phyloP scores from a whole-genome alignment of 2,797 vertebrate species.

The Peromyscus nudipes region DNA sequence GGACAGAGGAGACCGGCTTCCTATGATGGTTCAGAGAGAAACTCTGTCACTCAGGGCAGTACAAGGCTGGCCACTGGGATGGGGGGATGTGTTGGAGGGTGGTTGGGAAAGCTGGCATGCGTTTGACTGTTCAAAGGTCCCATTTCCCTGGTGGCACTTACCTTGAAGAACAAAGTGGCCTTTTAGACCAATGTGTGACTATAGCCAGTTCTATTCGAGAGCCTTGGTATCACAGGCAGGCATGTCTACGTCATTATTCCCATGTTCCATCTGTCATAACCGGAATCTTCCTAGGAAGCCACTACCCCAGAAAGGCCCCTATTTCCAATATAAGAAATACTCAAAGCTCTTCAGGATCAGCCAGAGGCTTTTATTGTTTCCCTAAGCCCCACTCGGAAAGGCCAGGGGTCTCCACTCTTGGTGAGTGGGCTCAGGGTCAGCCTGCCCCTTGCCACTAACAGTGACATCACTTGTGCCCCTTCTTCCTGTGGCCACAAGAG shows the following conservation, averaged over 20 bases:
- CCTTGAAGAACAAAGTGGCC: not conserved
- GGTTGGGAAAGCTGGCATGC: too few relatives aligned
- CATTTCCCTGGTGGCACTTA: not conserved
- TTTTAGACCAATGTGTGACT: not conserved
- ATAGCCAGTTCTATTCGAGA: not conserved
- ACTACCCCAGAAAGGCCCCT: not conserved
- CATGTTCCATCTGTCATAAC: not conserved
- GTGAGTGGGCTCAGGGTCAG: not conserved
- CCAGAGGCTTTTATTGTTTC: not conserved
- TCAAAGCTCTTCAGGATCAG: not conserved
- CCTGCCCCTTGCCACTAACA: not conserved
- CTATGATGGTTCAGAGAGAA: not conserved
- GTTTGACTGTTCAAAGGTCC: not conserved
- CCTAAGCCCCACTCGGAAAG: not conserved
- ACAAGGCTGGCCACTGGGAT: not conserved
- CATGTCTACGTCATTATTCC: not conserved
- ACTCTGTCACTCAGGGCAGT: fast-evolving
- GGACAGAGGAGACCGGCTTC: not conserved
- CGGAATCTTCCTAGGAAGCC: not conserved
- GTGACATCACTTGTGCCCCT: not conserved
- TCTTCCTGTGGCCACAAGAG: not conserved
- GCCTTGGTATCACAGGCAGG: not conserved
- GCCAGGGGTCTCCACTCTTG: not conserved
- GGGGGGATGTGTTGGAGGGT: not conserved
- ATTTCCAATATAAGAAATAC: not conserved